phyloP scores from a whole-genome alignment of 2,888 invertebrate genomes.

The Hirtodrosophila alboralis region DNA sequence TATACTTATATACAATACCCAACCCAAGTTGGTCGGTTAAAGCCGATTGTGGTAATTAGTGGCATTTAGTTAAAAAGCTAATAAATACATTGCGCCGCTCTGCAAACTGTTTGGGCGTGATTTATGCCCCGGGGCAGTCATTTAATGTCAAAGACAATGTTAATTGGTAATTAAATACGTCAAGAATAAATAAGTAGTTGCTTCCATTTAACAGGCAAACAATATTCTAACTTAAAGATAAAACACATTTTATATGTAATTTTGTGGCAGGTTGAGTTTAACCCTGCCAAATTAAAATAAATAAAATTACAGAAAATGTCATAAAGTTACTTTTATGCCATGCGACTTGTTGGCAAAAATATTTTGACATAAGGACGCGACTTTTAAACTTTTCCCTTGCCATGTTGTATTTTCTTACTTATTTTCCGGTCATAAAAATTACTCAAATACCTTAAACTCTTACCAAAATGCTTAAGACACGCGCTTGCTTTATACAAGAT shows the following conservation, averaged over 20 bases:
- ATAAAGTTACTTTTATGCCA: no score
- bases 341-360: constrained; percentile 48
- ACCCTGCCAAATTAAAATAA: no score
- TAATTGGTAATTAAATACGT: constrained; percentile 55
- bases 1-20: neutral
- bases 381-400: constrained; percentile 29
- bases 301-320: no score
- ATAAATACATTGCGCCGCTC: constrained; percentile 56
- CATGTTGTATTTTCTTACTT: constrained; percentile 14
- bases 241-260: no score
- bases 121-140: constrained; percentile 46
- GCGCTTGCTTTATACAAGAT: no score
- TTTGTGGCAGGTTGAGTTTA: no score
- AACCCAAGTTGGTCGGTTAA: constrained; percentile 35
- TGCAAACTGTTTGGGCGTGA: constrained; percentile 36
- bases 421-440: constrained; percentile 47
- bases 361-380: constrained; percentile 9
- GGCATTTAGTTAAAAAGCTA: constrained; percentile 69
- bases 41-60: constrained; percentile 70
- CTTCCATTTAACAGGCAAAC: no score
- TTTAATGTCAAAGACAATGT: constrained; percentile 40
- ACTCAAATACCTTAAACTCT: constrained; percentile 34
- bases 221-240: no score
- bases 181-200: constrained; percentile 9
- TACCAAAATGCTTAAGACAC: no score